Evolutionary conservation across 2,797 vertebrate genomes (phyloP).

Genomic region (Pygocentrus nattereri): DNA sequence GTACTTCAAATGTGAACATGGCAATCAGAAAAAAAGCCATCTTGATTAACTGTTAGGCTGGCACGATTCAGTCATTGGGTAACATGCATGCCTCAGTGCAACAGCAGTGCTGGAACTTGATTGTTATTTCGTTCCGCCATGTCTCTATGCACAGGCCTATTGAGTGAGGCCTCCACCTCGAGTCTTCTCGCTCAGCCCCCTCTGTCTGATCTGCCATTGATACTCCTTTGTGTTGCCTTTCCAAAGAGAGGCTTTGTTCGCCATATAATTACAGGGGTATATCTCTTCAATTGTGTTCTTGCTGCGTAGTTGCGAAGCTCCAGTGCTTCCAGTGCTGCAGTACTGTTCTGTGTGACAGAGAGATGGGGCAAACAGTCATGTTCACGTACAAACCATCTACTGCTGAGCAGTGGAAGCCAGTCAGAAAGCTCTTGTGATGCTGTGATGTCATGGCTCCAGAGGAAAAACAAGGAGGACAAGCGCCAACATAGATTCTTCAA

Average conservation of each 20-base stretch:
- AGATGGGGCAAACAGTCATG: conserved; percentile 28
- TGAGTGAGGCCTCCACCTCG: conserved; percentile 55
- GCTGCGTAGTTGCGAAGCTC: conserved; percentile 46
- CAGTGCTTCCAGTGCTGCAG: conserved; percentile 15
- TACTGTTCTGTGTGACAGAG: conserved; percentile 43
- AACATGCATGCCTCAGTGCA: conserved; percentile 69
- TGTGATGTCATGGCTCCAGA: conserved; percentile 15
- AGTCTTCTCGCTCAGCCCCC: conserved; percentile 65
- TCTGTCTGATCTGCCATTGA: conserved; percentile 67
- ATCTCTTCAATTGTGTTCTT: conserved; percentile 51
- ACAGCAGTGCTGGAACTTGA: conserved; percentile 39
- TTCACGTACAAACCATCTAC: conserved; percentile 15
- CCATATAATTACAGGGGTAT: conserved; percentile 73
- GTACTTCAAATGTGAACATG: not conserved
- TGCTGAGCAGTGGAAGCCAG: conserved; percentile 33
- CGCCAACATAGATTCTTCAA: conserved; percentile 9
- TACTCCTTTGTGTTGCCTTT: conserved; percentile 67
- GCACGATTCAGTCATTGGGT: conserved; percentile 66
- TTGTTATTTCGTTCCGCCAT: conserved; percentile 56
- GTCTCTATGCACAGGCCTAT: conserved; percentile 47
- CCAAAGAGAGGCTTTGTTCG: conserved; percentile 71
- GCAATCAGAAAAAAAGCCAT: not conserved
- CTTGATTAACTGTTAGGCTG: conserved; percentile 36
- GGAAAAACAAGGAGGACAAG: not conserved
- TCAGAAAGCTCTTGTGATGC: conserved; percentile 29